Conservation (phyloP, 2,113 vertebrate species). For the Bos taurus region DNA sequence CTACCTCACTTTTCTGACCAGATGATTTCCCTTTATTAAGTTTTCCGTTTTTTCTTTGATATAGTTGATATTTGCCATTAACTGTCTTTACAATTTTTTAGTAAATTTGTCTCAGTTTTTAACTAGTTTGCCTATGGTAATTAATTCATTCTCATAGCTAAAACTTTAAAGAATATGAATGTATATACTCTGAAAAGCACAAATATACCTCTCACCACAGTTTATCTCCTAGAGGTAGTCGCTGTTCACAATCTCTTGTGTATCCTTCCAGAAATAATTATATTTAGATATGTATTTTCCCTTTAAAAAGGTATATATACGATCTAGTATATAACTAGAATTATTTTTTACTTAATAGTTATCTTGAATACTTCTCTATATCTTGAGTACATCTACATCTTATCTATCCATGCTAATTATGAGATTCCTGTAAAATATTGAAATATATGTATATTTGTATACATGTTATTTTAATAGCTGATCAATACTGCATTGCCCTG, state of each 20-base stretch:
- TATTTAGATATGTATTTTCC: not conserved
- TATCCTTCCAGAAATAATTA: not conserved
- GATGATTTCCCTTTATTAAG: not conserved
- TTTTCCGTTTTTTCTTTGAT: conserved; percentile 7
- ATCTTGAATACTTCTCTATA: not conserved
- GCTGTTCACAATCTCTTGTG: not conserved
- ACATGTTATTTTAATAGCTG: conserved; percentile 15
- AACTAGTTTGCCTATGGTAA: not conserved
- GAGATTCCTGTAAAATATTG: not conserved
- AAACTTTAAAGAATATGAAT: not conserved
- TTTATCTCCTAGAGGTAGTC: not conserved
- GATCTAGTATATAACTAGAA: not conserved
- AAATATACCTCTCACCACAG: not conserved
- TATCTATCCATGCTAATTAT: not conserved
- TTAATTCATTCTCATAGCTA: not conserved
- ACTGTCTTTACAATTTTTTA: not conserved
- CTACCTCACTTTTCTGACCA: not conserved
- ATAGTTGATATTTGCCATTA: conserved; percentile 29
- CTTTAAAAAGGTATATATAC: not conserved
- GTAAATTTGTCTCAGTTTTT: conserved; percentile 13
- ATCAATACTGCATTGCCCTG: not conserved
- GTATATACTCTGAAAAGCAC: not conserved
- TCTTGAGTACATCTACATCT: not conserved
- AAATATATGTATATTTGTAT: not conserved
- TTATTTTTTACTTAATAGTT: not conserved